A percentile compares a stretch with the other conserved stretches of the same genome.
These are phyloP conservation scores for Vanessa cardui DNA, from an alignment of 2,888 invertebrate species.

Conservation along the genomic window DNA sequence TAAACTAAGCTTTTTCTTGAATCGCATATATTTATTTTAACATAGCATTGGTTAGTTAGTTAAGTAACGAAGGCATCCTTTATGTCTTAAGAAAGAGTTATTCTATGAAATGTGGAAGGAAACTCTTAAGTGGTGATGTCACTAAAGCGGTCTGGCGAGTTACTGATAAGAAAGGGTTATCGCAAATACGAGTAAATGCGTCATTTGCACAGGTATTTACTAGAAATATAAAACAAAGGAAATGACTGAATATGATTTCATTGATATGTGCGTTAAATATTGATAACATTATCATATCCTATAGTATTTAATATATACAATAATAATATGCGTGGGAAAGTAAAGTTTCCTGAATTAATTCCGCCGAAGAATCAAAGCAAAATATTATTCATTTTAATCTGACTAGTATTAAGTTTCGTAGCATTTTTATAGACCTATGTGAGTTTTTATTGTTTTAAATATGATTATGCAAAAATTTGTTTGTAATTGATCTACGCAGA, in stretches of 20 bases:
- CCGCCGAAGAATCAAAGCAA: too few relatives aligned
- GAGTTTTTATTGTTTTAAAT: too few relatives aligned
- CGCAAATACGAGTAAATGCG: conserved; percentile 51
- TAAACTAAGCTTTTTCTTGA: too few relatives aligned
- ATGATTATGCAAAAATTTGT: too few relatives aligned
- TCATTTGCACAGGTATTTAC: conserved; percentile 54
- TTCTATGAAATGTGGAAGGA: conserved; percentile 31
- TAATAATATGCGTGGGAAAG: neutral
- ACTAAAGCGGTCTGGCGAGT: conserved; percentile 58
- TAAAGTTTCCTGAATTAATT: neutral
- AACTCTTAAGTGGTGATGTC: conserved; percentile 56
- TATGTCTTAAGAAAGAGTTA: conserved; percentile 22
- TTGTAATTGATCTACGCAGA: too few relatives aligned
- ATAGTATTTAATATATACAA: neutral
- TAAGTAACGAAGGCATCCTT: conserved; percentile 13
- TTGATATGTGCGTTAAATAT: conserved; percentile 8
- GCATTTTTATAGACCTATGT: too few relatives aligned
- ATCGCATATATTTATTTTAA: conserved; percentile 8
- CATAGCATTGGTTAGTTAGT: conserved; percentile 11
- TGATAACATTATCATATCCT: neutral
- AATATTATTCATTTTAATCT: neutral
- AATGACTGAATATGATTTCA: conserved; percentile 23
- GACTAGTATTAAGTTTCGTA: too few relatives aligned
- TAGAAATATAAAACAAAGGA: conserved; percentile 39
- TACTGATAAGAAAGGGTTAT: conserved; percentile 61